Conservation (phyloP, 2,797 vertebrate species). For the Artibeus jamaicensis region DNA sequence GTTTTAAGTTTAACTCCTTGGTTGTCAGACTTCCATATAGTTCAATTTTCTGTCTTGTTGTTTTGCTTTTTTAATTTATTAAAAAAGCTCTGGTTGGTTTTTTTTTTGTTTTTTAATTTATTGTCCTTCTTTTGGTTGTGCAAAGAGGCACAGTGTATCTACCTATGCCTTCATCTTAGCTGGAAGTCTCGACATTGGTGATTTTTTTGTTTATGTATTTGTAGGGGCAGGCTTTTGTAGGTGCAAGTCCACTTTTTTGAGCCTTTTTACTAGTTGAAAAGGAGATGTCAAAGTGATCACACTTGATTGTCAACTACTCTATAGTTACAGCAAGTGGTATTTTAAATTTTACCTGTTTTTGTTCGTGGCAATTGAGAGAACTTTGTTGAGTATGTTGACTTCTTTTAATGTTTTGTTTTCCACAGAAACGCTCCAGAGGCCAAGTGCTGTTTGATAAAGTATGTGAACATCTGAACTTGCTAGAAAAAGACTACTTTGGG, state of each 20-base stretch:
- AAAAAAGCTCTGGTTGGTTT: too few species aligned
- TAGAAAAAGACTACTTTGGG: conserved; percentile 98
- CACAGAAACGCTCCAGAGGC: conserved; percentile 93
- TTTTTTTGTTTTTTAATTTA: too few species aligned
- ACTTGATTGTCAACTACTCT: not conserved
- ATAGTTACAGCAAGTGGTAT: not conserved
- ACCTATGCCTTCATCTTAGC: too few species aligned
- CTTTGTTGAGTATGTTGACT: not conserved
- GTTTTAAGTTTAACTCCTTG: too few species aligned
- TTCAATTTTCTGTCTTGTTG: too few species aligned
- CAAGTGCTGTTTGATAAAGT: conserved; percentile 96
- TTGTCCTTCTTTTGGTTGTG: too few species aligned
- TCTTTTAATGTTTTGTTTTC: conserved; percentile 48
- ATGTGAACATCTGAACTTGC: conserved; percentile 96
- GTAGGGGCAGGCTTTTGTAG: not conserved
- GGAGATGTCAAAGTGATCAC: not conserved
- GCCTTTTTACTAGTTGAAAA: not conserved
- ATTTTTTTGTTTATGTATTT: not conserved
- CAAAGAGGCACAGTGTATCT: too few species aligned
- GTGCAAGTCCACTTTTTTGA: not conserved
- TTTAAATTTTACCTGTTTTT: not conserved
- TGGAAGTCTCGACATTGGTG: too few species aligned
- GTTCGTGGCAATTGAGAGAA: not conserved
- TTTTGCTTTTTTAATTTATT: too few species aligned
- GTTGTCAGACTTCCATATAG: too few species aligned